Conservation (phyloP, 2,113 vertebrate species). For the Ctenomys sociabilis region DNA sequence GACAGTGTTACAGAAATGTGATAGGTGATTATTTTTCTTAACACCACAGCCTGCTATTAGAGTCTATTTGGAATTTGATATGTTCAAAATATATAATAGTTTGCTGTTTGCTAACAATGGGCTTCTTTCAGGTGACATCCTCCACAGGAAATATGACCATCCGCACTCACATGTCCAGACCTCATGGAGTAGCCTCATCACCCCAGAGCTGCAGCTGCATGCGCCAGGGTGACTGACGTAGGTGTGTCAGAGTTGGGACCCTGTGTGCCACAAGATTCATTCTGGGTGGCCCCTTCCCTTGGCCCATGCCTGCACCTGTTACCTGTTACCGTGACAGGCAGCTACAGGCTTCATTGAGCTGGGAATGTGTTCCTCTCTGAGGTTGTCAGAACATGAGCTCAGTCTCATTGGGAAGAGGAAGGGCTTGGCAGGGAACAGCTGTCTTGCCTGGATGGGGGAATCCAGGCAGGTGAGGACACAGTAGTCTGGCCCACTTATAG, state of each 20-base stretch:
- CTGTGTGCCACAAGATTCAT: fast-evolving
- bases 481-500: background rate
- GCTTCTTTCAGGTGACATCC: background rate
- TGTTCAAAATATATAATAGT: background rate
- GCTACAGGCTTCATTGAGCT: background rate
- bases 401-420: background rate
- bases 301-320: fast-evolving
- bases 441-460: background rate
- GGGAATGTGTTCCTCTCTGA: background rate
- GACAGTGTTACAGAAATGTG: background rate
- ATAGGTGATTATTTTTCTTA: background rate
- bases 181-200: background rate
- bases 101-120: background rate
- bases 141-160: background rate
- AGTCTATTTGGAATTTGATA: background rate
- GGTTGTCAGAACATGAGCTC: background rate
- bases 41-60: background rate
- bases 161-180: background rate
- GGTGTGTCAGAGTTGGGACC: background rate
- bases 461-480: background rate
- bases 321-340: background rate
- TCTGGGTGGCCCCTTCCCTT: background rate
- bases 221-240: background rate
- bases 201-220: background rate
- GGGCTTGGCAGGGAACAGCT: background rate